These are phyloP conservation scores for Mastigias papua DNA, from an alignment of 30 jellyfish, hydroid and myxozoan genomes.

Conservation along the genomic window DNA sequence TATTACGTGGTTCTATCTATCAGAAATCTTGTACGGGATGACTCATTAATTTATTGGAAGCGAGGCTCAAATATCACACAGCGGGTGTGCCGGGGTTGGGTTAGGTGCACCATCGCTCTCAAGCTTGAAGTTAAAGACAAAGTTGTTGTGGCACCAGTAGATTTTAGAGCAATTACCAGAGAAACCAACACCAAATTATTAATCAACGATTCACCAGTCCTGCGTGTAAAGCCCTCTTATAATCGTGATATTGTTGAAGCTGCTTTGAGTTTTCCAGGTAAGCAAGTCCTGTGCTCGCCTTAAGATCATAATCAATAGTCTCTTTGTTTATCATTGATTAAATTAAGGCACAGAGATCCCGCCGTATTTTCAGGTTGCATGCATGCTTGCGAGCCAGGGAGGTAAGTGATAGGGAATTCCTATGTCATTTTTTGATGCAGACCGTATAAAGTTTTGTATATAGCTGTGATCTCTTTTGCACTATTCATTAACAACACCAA, in stretches of 20 bases:
- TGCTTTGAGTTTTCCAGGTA: conserved; percentile 13
- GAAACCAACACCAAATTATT: neutral
- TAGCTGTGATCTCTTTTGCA: too few relatives aligned
- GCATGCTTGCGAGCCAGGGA: too few relatives aligned
- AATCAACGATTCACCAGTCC: neutral
- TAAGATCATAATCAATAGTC: neutral
- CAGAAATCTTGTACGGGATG: conserved; percentile 20
- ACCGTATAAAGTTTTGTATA: too few relatives aligned
- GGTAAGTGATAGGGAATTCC: too few relatives aligned
- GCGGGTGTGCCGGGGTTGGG: neutral
- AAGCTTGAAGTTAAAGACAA: neutral
- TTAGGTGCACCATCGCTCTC: conserved; percentile 19
- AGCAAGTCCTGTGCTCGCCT: neutral
- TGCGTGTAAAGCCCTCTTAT: conserved; percentile 16
- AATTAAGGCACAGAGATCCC: too few relatives aligned
- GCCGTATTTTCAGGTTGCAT: too few relatives aligned
- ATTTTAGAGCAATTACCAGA: conserved; percentile 23
- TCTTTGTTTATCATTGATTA: too few relatives aligned
- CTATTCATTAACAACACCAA: neutral
- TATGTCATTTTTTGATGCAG: too few relatives aligned
- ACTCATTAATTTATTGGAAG: conserved; percentile 23
- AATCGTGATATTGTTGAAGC: conserved; percentile 13
- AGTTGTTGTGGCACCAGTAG: neutral
- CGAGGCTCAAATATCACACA: neutral
- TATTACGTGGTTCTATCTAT: conserved; percentile 24